Base-by-base conservation (phyloP, 2,113 vertebrate species). In the Oxyura jamaicensis region DNA sequence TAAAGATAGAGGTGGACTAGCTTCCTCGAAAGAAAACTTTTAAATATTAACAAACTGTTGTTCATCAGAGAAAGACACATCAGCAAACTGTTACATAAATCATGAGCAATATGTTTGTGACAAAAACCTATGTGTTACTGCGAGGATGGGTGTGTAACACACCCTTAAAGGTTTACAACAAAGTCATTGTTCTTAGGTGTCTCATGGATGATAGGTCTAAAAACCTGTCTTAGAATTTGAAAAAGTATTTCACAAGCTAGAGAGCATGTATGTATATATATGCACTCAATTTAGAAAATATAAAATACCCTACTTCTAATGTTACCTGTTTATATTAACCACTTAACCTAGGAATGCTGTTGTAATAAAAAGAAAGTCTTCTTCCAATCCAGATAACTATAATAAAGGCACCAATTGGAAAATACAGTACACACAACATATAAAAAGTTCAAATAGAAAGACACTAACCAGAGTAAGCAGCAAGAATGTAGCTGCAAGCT, bases 391-490 rank as follows among this genome's bases (percentile, higher is more conserved):
- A 88, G 35, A 28, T 19, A 10, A 35, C 55, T 88, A 48, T 41
- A n/a, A 65, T 46, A 41, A 65, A 58, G 7, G 4, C 16, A 69
- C n/a, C 6, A 67, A 44, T 5, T 44, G 26, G 50, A 77, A 48
- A 90, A 63, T 7, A 25, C 13, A 35, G 25, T 4, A 22, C 0
- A 36, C n/a, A 2, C 2, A 22, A 83, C 10, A 4, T 8, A 3
- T 71, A 56, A 77, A 35, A 77, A n/a, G 10, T 56, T 56, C 62
- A 63, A 63, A 90, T 26, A 63, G 7, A 6, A 65, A 41, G n/a
- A 48, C 11, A 50, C 6, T 63, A 35, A 56, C 19, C 8, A 35
- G 25, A 62, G 39, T 4, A 44, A 6, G 6, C 22, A 46, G 25
- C 29, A 71, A 71, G n/a, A 83, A 69, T 12, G 20, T 48, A 28